Conservation (phyloP, 2,888 invertebrate genomes). For the Torymus auratus region DNA sequence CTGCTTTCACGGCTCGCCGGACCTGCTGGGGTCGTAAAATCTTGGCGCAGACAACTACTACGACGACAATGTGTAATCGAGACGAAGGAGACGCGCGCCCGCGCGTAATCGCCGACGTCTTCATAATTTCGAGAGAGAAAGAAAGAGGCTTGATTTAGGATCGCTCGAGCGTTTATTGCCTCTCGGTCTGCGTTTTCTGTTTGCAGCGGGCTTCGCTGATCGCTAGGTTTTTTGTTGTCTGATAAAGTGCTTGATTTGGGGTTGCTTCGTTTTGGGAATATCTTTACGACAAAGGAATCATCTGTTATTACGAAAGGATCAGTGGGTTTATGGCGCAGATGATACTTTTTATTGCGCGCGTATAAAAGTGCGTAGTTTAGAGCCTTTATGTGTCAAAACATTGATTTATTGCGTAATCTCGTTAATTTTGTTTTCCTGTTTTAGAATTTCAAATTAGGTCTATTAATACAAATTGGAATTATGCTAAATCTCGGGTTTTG, state of each 20-base stretch:
- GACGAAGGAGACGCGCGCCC: background rate
- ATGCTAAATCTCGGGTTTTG: too few species aligned
- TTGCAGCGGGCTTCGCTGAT: too few species aligned
- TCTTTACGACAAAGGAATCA: conserved; percentile 8
- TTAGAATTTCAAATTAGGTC: too few species aligned
- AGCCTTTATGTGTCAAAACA: too few species aligned
- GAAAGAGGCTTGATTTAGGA: conserved; percentile 4
- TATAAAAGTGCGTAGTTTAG: too few species aligned
- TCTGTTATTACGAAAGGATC: background rate
- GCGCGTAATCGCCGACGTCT: conserved; percentile 9
- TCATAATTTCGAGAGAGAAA: conserved; percentile 5
- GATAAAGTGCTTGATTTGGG: conserved; percentile 7
- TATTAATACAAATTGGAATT: too few species aligned
- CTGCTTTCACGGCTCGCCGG: background rate
- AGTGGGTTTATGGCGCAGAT: too few species aligned
- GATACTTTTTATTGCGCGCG: too few species aligned
- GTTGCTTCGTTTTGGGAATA: background rate
- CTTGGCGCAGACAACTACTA: background rate
- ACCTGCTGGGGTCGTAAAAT: conserved; percentile 13
- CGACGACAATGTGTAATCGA: conserved; percentile 19
- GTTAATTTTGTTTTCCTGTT: too few species aligned
- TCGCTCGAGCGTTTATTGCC: conserved; percentile 13
- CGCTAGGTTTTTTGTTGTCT: background rate
- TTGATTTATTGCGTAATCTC: too few species aligned
- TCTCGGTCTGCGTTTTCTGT: background rate